These are phyloP conservation scores for Gymnopithys bicolor DNA, from an alignment of 2,797 vertebrate species.

Conservation along the genomic window DNA sequence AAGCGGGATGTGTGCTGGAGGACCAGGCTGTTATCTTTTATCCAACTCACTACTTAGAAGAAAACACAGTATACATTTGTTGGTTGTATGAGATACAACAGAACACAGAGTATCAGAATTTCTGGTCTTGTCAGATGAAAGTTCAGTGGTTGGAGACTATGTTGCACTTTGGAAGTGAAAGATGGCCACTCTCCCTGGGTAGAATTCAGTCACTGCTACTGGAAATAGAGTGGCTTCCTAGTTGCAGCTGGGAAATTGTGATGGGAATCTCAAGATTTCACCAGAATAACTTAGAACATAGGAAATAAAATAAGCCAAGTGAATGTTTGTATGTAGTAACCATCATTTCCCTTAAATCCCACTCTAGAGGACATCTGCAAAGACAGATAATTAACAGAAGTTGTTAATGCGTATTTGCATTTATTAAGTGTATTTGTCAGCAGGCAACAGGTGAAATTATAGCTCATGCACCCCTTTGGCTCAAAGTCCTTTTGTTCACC, in stretches of 20 bases:
- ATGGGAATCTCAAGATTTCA: not conserved
- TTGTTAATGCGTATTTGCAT: too few relatives aligned
- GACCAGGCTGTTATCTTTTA: not conserved
- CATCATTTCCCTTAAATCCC: not conserved
- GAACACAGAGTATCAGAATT: not conserved
- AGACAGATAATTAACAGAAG: not conserved
- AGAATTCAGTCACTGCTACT: not conserved
- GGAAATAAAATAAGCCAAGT: not conserved
- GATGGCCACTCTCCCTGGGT: not conserved
- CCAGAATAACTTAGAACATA: not conserved
- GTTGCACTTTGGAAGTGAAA: not conserved
- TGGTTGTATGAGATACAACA: not conserved
- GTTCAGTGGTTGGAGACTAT: not conserved
- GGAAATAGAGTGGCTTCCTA: not conserved
- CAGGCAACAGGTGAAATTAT: slow-evolving; percentile 3
- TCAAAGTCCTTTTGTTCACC: not conserved
- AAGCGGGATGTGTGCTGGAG: not conserved
- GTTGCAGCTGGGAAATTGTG: not conserved
- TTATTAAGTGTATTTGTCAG: not conserved
- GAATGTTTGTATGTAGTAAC: not conserved
- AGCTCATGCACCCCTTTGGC: not conserved
- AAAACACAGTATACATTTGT: not conserved
- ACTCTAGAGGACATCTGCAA: not conserved
- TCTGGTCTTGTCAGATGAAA: not conserved
- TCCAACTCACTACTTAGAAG: not conserved